phyloP scores from a whole-genome alignment of 1,140 invertebrate genomes.

The Thrips palmi region DNA sequence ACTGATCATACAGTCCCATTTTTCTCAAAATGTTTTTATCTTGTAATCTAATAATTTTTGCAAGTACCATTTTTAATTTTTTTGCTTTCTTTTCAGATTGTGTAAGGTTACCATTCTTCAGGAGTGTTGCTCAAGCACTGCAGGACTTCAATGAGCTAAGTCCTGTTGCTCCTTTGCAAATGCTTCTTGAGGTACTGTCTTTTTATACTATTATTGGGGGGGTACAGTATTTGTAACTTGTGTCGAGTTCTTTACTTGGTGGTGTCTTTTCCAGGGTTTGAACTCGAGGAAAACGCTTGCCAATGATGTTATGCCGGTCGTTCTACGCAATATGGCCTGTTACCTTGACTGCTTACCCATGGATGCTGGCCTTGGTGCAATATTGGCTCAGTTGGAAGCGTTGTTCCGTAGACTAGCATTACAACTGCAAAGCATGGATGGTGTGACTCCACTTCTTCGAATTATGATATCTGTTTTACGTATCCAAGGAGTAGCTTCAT shows the following conservation, averaged over 20 bases:
- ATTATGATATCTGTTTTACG: conserved; percentile 74
- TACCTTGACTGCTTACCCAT: conserved; percentile 84
- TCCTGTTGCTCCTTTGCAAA: conserved; percentile 79
- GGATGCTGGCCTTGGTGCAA: conserved; percentile 55
- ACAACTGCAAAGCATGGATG: conserved; percentile 48
- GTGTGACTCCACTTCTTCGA: conserved; percentile 56
- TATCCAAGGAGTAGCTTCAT: conserved; percentile 59
- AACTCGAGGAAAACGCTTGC: conserved; percentile 78
- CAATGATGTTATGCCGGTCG: conserved; percentile 47
- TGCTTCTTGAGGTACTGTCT: conserved; percentile 60
- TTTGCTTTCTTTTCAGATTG: conserved; percentile 29
- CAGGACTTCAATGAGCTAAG: conserved; percentile 95
- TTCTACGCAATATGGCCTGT: conserved; percentile 75
- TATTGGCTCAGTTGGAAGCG: conserved; percentile 67
- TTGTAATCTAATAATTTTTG: not conserved
- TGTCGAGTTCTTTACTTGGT: conserved; percentile 11
- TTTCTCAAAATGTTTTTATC: not conserved
- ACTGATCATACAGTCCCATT: not conserved
- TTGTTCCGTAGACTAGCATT: conserved; percentile 67
- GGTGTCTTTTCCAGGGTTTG: conserved; percentile 36
- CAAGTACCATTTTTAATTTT: conserved; percentile 5
- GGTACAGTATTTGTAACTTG: conserved; percentile 10
- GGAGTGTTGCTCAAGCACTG: conserved; percentile 78
- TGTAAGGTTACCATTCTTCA: conserved; percentile 65
- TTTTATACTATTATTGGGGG: not conserved